phyloP scores from a whole-genome alignment of 2,797 vertebrate genomes.

The Centroberyx gerrardi region DNA sequence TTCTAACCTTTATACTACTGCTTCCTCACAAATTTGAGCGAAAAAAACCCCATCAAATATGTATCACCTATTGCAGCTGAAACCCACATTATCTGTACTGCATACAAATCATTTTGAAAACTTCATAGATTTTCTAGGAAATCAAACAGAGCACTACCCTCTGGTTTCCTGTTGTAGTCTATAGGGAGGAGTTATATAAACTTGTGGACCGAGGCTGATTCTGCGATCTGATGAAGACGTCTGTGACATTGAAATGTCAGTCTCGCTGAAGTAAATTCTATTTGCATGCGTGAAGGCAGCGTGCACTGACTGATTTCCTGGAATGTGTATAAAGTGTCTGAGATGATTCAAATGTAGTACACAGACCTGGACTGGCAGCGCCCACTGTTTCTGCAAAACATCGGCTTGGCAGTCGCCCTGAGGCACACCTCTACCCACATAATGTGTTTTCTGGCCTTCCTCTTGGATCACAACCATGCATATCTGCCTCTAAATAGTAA shows the following conservation, averaged over 20 bases:
- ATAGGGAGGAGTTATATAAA: conserved; percentile 50
- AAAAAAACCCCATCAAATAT: conserved; percentile 14
- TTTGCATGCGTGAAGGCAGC: conserved; percentile 28
- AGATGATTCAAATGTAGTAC: conserved; percentile 43
- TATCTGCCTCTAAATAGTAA: conserved; percentile 52
- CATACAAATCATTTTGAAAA: neutral
- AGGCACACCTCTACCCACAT: conserved; percentile 64
- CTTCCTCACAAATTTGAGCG: conserved; percentile 21
- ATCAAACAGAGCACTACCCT: conserved; percentile 35
- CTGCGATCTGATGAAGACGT: conserved; percentile 45
- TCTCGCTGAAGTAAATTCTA: conserved; percentile 48
- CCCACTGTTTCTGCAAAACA: conserved; percentile 22
- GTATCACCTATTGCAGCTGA: conserved; percentile 4
- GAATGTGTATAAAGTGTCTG: conserved; percentile 41
- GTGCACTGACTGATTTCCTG: conserved; percentile 9
- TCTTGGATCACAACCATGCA: conserved; percentile 56
- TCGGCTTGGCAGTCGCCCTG: conserved; percentile 40
- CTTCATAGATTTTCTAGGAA: conserved; percentile 11
- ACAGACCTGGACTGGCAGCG: conserved; percentile 42
- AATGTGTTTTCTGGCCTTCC: conserved; percentile 54
- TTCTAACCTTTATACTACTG: conserved; percentile 37
- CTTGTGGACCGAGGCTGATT: conserved; percentile 24
- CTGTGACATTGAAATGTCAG: conserved; percentile 55
- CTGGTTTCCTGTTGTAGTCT: conserved; percentile 44
- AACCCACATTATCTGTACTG: conserved; percentile 22